These are phyloP conservation scores for Microchrysa polita DNA, from an alignment of 2,888 invertebrate genomes.

Conservation along the genomic window DNA sequence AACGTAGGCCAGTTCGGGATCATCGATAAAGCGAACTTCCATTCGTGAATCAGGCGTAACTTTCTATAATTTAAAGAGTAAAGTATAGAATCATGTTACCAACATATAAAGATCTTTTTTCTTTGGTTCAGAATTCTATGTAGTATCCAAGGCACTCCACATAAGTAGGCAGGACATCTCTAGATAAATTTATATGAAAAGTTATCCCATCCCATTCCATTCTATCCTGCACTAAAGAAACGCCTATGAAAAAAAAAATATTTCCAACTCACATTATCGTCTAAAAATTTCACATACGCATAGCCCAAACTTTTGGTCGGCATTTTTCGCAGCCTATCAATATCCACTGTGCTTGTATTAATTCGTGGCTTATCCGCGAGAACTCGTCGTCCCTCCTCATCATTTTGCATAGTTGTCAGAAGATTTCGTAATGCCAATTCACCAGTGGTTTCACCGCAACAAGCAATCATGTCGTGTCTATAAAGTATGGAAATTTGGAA, in stretches of 20 bases:
- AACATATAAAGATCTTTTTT: too few relatives aligned
- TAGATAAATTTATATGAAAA: too few relatives aligned
- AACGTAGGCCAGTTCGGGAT: conserved; percentile 89
- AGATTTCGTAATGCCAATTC: conserved; percentile 76
- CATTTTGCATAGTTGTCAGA: conserved; percentile 77
- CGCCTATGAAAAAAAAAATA: too few relatives aligned
- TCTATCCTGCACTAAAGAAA: too few relatives aligned
- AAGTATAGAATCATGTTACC: background rate
- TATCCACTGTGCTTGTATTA: conserved; percentile 81
- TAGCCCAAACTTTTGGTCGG: conserved; percentile 87
- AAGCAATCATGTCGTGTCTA: conserved; percentile 92
- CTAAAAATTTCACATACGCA: conserved; percentile 85
- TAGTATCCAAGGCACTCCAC: too few relatives aligned
- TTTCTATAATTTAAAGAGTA: conserved; percentile 62
- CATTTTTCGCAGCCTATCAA: conserved; percentile 74
- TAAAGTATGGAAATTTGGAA: conserved; percentile 49
- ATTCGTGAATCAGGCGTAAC: conserved; percentile 93
- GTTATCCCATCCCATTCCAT: too few relatives aligned
- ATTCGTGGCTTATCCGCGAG: conserved; percentile 84
- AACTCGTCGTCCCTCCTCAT: conserved; percentile 81
- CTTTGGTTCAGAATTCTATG: too few relatives aligned
- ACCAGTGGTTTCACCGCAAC: conserved; percentile 92
- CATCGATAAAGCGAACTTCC: conserved; percentile 90
- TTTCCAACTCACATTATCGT: conserved; percentile 69
- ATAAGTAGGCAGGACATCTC: too few relatives aligned